Evolutionary conservation across 2,113 vertebrate genomes (phyloP).

Genomic region (Tiliqua scincoides): DNA sequence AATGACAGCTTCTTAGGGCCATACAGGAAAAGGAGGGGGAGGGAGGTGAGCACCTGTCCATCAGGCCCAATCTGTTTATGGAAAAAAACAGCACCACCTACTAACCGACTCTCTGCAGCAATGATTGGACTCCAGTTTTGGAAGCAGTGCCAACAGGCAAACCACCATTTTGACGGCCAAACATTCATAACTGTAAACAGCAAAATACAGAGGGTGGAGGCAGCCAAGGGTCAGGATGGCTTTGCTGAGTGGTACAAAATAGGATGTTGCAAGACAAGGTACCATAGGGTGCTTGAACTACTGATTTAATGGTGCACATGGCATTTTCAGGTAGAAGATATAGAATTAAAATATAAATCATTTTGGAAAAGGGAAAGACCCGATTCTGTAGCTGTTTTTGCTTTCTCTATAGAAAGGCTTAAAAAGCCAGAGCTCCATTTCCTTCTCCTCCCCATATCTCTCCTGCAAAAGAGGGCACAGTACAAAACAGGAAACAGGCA

Average conservation of each 20-base stretch:
- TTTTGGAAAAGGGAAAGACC: background rate
- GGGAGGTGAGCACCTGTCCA: background rate
- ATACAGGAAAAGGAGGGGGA: background rate
- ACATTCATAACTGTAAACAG: background rate
- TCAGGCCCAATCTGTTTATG: conserved; percentile 13
- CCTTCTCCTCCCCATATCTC: no score
- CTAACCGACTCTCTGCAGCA: background rate
- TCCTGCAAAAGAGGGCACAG: no score
- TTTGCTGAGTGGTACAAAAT: background rate
- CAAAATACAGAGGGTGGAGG: background rate
- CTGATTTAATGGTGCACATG: background rate
- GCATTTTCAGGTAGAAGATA: background rate
- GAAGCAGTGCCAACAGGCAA: background rate
- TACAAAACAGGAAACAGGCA: background rate
- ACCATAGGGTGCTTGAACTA: background rate
- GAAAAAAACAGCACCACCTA: background rate
- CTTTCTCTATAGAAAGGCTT: background rate
- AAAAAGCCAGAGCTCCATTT: background rate
- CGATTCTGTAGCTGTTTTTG: background rate
- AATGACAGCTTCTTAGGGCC: conserved; percentile 3
- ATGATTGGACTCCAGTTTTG: background rate
- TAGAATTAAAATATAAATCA: background rate
- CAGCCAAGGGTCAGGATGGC: background rate
- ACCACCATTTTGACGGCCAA: background rate
- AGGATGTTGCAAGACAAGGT: background rate